phyloP scores from a whole-genome alignment of 2,888 invertebrate species.

The Agrotis segetum region DNA sequence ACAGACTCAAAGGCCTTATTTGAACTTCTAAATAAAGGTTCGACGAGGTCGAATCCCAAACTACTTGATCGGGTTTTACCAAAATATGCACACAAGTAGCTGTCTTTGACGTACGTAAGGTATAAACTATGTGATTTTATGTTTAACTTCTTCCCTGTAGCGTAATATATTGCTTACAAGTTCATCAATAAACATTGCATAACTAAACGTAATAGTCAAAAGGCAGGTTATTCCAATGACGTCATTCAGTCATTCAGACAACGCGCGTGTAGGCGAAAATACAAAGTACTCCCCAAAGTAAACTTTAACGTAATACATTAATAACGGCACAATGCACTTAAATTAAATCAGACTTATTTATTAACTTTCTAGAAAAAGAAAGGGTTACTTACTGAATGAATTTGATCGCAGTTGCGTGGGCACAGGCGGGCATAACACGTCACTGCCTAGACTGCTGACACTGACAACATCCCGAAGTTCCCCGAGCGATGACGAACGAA shows the following conservation, averaged over 20 bases:
- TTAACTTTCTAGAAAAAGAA: slow-evolving; percentile 8
- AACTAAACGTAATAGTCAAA: neutral
- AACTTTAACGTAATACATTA: slow-evolving; percentile 10
- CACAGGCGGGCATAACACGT: slow-evolving; percentile 84
- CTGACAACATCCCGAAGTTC: slow-evolving; percentile 87
- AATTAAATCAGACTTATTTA: slow-evolving; percentile 9
- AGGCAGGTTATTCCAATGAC: slow-evolving; percentile 2
- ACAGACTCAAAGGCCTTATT: slow-evolving; percentile 24
- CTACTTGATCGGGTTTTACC: slow-evolving; percentile 2
- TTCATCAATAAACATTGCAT: neutral
- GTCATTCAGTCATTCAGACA: slow-evolving; percentile 20
- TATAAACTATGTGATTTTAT: neutral
- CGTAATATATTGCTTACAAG: too few species aligned
- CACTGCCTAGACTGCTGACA: slow-evolving; percentile 84
- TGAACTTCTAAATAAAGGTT: slow-evolving; percentile 23
- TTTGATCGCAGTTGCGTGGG: slow-evolving; percentile 91
- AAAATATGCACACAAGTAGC: slow-evolving; percentile 18
- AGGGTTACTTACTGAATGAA: slow-evolving; percentile 92
- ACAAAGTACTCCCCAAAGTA: slow-evolving; percentile 22
- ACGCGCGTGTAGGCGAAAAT: neutral
- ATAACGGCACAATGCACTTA: slow-evolving; percentile 17
- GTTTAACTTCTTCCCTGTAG: neutral
- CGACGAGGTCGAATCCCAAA: slow-evolving; percentile 9
- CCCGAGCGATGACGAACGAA: slow-evolving; percentile 87
- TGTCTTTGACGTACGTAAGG: neutral